phyloP scores from a whole-genome alignment of 2,888 invertebrate species.

The Macrosoma leucophasiata region DNA sequence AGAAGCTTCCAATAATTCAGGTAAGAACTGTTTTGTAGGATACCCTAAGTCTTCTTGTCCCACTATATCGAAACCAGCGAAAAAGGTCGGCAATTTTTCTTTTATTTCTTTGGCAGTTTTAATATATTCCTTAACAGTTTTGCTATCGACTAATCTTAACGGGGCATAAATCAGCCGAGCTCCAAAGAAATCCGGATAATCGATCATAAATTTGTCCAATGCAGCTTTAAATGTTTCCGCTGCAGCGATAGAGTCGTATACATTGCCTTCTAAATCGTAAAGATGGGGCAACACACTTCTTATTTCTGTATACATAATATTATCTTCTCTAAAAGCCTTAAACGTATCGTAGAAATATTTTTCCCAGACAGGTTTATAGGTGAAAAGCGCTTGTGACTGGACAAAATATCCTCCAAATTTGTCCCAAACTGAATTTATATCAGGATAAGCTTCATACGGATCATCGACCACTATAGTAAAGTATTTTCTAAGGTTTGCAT shows the following conservation, averaged over 20 bases:
- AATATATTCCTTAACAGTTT: slow-evolving; percentile 64
- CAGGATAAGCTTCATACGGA: slow-evolving; percentile 55
- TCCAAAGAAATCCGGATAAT: slow-evolving; percentile 80
- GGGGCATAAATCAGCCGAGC: slow-evolving; percentile 83
- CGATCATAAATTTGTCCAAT: slow-evolving; percentile 70
- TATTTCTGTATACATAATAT: slow-evolving; percentile 82
- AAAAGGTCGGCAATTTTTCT: slow-evolving; percentile 75
- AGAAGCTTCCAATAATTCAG: slow-evolving; percentile 64
- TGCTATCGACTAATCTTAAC: slow-evolving; percentile 53
- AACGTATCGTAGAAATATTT: slow-evolving; percentile 80
- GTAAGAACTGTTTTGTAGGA: slow-evolving; percentile 75
- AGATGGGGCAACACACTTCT: slow-evolving; percentile 77
- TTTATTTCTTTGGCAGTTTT: slow-evolving; percentile 58
- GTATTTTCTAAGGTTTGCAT: slow-evolving; percentile 64
- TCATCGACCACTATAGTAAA: slow-evolving; percentile 75
- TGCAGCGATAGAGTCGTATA: slow-evolving; percentile 68
- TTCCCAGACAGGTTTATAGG: slow-evolving; percentile 79
- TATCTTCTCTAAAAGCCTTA: slow-evolving; percentile 78
- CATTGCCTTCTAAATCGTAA: slow-evolving; percentile 80
- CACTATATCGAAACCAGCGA: slow-evolving; percentile 89
- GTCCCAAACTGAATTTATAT: slow-evolving; percentile 77
- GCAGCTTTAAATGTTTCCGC: slow-evolving; percentile 73
- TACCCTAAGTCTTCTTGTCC: slow-evolving; percentile 86
- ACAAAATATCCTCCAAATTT: slow-evolving; percentile 75
- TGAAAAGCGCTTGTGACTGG: slow-evolving; percentile 66